phyloP scores from a whole-genome alignment of 2,113 vertebrate genomes.

The Mugil cephalus region DNA sequence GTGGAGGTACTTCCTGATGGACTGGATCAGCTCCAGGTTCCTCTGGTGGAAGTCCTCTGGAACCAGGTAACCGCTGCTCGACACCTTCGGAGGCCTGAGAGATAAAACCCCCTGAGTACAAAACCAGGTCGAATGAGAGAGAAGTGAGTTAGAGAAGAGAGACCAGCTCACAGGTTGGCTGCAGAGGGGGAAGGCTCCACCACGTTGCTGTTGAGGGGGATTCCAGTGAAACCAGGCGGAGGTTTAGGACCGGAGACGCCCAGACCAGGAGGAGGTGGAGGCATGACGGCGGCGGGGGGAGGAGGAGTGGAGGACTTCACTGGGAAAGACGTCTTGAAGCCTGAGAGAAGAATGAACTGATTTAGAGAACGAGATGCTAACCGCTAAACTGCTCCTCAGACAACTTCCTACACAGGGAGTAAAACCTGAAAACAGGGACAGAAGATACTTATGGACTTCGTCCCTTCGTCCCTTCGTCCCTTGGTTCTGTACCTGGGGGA shows the following conservation, averaged over 20 bases:
- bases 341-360: constrained; percentile 73
- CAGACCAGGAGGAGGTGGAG: constrained; percentile 87
- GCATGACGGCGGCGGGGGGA: constrained; percentile 32
- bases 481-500: constrained; percentile 90
- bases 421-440: too few species aligned
- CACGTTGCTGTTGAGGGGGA: constrained; percentile 87
- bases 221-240: constrained; percentile 93
- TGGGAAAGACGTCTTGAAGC: constrained; percentile 91
- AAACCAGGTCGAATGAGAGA: too few species aligned
- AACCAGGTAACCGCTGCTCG: constrained; percentile 84
- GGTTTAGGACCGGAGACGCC: constrained; percentile 88
- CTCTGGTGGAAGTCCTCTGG: constrained; percentile 95
- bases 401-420: too few species aligned
- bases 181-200: constrained; percentile 81
- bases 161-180: constrained; percentile 86
- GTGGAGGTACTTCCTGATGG: constrained; percentile 91
- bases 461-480: too few species aligned
- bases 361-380: too few species aligned
- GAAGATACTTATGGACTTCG: too few species aligned
- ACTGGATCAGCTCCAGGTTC: constrained; percentile 94
- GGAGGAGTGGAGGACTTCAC: constrained; percentile 80
- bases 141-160: neutral
- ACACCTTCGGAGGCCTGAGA: constrained; percentile 75
- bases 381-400: too few species aligned
- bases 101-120: too few species aligned